These are phyloP conservation scores for Halcyon leucocephala DNA, from an alignment of 2,797 vertebrate genomes.

Conservation along the genomic window DNA sequence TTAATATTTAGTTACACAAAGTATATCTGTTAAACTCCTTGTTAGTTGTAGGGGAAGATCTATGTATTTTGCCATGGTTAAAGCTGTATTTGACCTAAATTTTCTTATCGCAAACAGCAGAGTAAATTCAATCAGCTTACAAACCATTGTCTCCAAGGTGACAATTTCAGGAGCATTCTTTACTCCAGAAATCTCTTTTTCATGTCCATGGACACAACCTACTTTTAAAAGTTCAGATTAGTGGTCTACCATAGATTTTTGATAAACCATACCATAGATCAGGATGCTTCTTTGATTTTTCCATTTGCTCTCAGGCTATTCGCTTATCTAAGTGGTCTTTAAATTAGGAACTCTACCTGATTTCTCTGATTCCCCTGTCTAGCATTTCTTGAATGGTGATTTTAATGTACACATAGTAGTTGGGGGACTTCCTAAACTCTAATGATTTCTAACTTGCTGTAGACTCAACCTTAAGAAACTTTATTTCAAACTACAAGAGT, in stretches of 20 bases:
- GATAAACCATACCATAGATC: accelerated
- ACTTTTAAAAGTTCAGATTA: background rate
- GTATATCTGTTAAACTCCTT: background rate
- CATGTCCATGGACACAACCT: background rate
- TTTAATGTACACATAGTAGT: background rate
- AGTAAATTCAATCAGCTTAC: background rate
- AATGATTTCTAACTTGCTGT: background rate
- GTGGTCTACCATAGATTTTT: background rate
- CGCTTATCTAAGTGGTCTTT: background rate
- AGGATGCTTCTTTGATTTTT: background rate
- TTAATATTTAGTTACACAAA: background rate
- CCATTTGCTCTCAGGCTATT: background rate
- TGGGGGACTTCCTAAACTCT: background rate
- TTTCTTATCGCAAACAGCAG: background rate
- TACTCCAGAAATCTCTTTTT: background rate
- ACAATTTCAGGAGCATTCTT: background rate
- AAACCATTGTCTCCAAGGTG: background rate
- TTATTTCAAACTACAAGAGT: background rate
- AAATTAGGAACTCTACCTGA: background rate
- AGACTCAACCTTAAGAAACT: background rate
- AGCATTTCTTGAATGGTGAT: background rate
- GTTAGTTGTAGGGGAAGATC: background rate
- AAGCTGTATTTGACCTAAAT: background rate
- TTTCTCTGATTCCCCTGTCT: background rate
- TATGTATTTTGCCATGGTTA: background rate